Evolutionary conservation across 2,113 vertebrate species (phyloP).

Genomic region (Chunga burmeisteri): DNA sequence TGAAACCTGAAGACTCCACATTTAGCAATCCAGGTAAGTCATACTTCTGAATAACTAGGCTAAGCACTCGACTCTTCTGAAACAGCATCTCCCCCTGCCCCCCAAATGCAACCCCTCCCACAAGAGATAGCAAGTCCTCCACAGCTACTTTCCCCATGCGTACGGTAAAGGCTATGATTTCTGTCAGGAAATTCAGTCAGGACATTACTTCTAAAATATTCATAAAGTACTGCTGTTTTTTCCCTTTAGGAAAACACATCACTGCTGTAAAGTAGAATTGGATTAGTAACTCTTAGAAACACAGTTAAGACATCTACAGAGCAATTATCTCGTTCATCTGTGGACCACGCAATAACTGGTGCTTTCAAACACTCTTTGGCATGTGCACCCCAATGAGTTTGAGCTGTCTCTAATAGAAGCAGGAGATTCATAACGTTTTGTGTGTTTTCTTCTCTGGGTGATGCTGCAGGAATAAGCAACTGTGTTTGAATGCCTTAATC

Average conservation of each 20-base stretch:
- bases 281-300: not conserved
- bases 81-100: not conserved
- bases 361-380: not conserved
- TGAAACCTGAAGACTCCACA: not conserved
- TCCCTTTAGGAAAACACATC: not conserved
- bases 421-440: not conserved
- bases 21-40: not conserved
- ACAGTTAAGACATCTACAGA: not conserved
- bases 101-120: rapidly evolving
- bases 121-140: not conserved
- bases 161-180: not conserved
- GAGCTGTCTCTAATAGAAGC: not conserved
- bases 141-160: not conserved
- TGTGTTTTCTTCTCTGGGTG: not conserved
- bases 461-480: not conserved
- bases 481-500: not conserved
- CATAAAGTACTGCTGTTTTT: not conserved
- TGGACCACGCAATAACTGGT: not conserved
- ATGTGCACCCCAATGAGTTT: not conserved
- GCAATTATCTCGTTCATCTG: not conserved
- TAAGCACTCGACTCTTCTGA: not conserved
- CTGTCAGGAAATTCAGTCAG: not conserved
- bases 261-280: not conserved
- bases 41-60: not conserved
- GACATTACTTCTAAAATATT: not conserved